Conservation (phyloP, 2,113 vertebrate species). For the Spilogale gracilis region DNA sequence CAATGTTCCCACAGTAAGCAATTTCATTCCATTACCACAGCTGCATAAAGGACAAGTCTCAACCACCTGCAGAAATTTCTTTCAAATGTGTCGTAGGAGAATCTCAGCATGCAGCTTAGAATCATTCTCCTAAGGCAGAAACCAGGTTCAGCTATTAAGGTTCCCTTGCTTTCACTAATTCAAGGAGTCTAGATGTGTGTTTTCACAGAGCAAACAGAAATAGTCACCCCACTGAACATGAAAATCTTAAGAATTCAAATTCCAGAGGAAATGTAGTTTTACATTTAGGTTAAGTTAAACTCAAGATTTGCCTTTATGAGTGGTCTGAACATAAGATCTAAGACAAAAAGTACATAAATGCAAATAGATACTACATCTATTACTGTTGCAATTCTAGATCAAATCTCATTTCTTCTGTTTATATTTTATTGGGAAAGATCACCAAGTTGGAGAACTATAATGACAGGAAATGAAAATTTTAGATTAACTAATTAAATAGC, state of each 20-base stretch:
- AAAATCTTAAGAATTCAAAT: slow-evolving; percentile 30
- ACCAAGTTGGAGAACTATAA: neutral
- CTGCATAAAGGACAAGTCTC: slow-evolving; percentile 44
- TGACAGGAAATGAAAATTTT: neutral
- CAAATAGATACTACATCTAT: neutral
- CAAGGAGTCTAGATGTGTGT: neutral
- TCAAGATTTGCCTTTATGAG: slow-evolving; percentile 65
- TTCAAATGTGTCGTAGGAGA: slow-evolving; percentile 57
- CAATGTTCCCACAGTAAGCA: slow-evolving; percentile 50
- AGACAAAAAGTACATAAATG: neutral
- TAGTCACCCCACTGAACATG: neutral
- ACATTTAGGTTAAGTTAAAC: slow-evolving; percentile 70
- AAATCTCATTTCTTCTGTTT: neutral
- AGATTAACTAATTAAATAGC: neutral
- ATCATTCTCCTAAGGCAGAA: slow-evolving; percentile 41
- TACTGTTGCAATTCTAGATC: neutral
- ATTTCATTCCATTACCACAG: slow-evolving; percentile 52
- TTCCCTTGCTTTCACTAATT: neutral
- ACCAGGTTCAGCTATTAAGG: slow-evolving; percentile 37
- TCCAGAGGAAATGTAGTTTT: slow-evolving; percentile 58
- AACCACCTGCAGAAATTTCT: slow-evolving; percentile 54
- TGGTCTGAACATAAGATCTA: slow-evolving; percentile 40
- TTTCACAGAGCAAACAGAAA: slow-evolving; percentile 45
- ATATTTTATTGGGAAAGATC: slow-evolving; percentile 4
- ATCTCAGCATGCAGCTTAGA: neutral